Evolutionary conservation across 1,140 invertebrate genomes (phyloP), one percentile per base, ranked within the genome.

Genomic region (Delia radicum): DNA sequence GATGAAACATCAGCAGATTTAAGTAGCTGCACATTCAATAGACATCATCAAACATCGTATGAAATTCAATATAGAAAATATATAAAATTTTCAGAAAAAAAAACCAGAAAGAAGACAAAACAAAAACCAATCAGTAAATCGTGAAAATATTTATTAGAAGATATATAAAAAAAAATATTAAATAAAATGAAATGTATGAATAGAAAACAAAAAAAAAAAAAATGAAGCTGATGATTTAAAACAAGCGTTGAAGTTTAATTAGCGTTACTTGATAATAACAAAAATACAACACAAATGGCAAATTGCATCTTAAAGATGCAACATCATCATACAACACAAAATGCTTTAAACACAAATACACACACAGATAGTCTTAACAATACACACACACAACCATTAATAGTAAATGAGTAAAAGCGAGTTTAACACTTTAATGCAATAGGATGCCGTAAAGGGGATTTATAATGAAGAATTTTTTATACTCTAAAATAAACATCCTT

Each of bases 1-100:
- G 84, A 81, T 73, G 84, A 85, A 78, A 80, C 81, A 78, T 85
- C 84, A 79, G 81, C 82, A 75, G 84, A 86, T 82, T 86, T 86
- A 31, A 82, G 79, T 81, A 83, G 80, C 82, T 86, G 75, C 28
- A 46, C 48, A 63, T 69, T 61, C 63, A 75, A 65, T 69, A 18
- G 28, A 29, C 28, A 48, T 13, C 27, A 75, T 18, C 6, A 55
- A 55, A 24, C 48, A 8, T 33, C 63, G 63, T 29, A 67, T 61
- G 37, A 74, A 26, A 65, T 74, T 26, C 55, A 61, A 55, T 61
- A 26, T 18, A 48, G 7, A 33, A 42, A 74, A 69, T 55, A 42
- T n/a, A 65, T 0, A n/a, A 37, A 63, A 77, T 77, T 80, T 81
- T 76, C 79, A 78, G 76, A 80, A 27, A 26, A 26, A 3, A 65